Base-by-base conservation (phyloP, 2,888 invertebrate species). In the Ophioninae sp. region DNA sequence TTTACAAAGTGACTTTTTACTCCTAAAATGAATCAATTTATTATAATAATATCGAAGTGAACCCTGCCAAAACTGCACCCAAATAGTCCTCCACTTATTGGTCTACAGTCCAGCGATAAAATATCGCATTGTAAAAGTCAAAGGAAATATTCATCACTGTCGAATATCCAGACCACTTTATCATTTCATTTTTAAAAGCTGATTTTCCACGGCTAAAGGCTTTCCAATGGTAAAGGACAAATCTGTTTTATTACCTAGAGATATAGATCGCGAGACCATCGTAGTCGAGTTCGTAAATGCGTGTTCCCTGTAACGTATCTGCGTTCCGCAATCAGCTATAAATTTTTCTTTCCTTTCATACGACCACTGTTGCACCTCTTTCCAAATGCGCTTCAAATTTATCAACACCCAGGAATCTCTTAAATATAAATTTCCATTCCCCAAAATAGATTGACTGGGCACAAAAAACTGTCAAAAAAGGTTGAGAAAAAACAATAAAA, bases 291-390 rank as follows among this genome's bases (percentile, higher is more conserved):
- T 13, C 17, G 23, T n/a, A 23, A 7, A 23, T 68, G n/a, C 17
- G 30, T 23, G 68, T 68, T 50, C 13, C 44, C 44, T 68, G 50
- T 17, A 23, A 21, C 23, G 39, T 70, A 72, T 39, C 70, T 20
- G 39, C 20, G 70, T 72, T 30, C 39, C 39, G n/a, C 56, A 62
- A 62, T 64, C 37, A 50, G 62, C 50, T 37, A 70, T 78, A 62
- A 70, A 78, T 78, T 78, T 78, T 69, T 78, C 20, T 70, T 62
- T 20, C 56, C 37, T 39, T 50, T 5, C 50, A 61, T 77, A n/a
- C 50, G 62, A 50, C 56, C 64, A 56, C 70, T 44, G 70, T 70
- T 70, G 70, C 69, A 78, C 62, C 78, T 69, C 62, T 62, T 70
- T 41, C 37, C 30, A 39, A 62, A 62, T 56, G 69, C 64, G 74